A percentile compares a stretch with the other conserved stretches of the same genome.
Conservation (phyloP, 2,113 vertebrate species). For the Hippolais icterina region DNA sequence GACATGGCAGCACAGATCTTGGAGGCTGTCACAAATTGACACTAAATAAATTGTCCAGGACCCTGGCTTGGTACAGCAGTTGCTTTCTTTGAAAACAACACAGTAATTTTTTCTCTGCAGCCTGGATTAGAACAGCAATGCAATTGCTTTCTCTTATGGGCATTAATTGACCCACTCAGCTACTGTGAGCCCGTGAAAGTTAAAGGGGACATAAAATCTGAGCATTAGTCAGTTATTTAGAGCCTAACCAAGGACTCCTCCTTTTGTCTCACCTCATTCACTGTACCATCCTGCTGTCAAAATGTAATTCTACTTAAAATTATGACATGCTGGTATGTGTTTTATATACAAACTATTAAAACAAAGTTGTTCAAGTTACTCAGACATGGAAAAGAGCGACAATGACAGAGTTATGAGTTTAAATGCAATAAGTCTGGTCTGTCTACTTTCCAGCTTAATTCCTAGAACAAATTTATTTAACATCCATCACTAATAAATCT, state of each 20-base stretch:
- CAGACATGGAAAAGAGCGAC: neutral
- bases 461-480: neutral
- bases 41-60: conserved; percentile 40
- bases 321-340: neutral
- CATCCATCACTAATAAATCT: neutral
- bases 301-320: neutral
- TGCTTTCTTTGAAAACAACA: conserved; percentile 9
- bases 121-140: conserved; percentile 13
- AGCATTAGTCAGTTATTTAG: conserved; percentile 15
- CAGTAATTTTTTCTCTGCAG: neutral
- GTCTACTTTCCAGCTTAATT: neutral
- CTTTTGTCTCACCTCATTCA: neutral
- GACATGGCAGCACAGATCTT: conserved; percentile 23
- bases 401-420: neutral
- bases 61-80: neutral
- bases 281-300: neutral
- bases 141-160: conserved; percentile 33
- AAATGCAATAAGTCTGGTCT: neutral
- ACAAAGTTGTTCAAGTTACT: neutral
- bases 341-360: neutral
- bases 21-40: conserved; percentile 32
- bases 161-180: conserved; percentile 50
- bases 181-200: neutral
- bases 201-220: conserved; percentile 1
- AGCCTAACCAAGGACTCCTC: neutral